Evolutionary conservation across 2,888 invertebrate genomes (phyloP).

Genomic region (Tachina grossa): DNA sequence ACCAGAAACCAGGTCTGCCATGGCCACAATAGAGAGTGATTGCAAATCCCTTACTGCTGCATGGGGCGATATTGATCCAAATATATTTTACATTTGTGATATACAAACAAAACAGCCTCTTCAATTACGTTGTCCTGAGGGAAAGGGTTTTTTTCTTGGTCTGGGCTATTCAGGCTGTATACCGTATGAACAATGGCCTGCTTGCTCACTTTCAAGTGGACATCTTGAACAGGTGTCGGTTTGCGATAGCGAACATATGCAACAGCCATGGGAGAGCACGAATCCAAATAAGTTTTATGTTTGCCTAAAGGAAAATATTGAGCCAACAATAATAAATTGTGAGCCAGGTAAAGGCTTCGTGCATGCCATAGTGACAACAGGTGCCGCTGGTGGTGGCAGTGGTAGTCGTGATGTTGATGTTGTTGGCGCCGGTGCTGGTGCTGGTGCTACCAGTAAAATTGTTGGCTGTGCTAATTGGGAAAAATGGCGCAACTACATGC

Average conservation of each 20-base stretch:
- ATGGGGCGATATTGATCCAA: conserved; percentile 80
- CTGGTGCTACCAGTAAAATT: conserved; percentile 57
- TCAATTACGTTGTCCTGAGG: conserved; percentile 75
- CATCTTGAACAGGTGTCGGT: conserved; percentile 59
- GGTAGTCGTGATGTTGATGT: neutral
- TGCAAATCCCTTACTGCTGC: conserved; percentile 71
- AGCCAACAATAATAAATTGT: conserved; percentile 76
- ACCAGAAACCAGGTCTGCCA: conserved; percentile 47
- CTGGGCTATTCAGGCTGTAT: conserved; percentile 78
- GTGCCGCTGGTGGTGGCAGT: conserved; percentile 11
- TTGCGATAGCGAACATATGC: conserved; percentile 72
- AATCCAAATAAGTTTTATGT: conserved; percentile 79
- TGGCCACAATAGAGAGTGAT: conserved; percentile 40
- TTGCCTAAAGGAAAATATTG: conserved; percentile 74
- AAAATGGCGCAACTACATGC: conserved; percentile 77
- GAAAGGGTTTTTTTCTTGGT: conserved; percentile 78
- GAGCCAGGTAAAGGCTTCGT: conserved; percentile 77
- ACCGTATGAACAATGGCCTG: conserved; percentile 78
- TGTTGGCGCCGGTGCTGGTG: neutral
- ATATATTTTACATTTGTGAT: conserved; percentile 78
- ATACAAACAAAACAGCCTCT: conserved; percentile 74
- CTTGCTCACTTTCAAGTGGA: conserved; percentile 71
- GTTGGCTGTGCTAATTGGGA: conserved; percentile 78
- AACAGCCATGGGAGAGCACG: conserved; percentile 76
- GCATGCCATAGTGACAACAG: conserved; percentile 67